Evolutionary conservation across 2,888 invertebrate species (phyloP).

Genomic region (Pristionchus fissidentatus): DNA sequence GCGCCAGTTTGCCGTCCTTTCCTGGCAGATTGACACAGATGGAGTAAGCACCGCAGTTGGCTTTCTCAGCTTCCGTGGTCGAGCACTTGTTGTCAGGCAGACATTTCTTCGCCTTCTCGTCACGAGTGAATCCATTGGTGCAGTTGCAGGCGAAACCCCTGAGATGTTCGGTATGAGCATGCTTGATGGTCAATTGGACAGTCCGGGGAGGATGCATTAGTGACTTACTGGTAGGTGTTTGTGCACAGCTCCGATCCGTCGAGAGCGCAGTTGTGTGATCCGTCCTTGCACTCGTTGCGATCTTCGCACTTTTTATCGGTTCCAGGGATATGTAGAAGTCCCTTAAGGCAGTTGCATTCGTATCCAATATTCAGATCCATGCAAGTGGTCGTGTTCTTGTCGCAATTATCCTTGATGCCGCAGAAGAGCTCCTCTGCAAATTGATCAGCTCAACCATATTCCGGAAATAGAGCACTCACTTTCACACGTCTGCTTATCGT

Average conservation of each 20-base stretch:
- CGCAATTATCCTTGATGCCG: slow-evolving; percentile 41
- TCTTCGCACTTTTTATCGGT: slow-evolving; percentile 40
- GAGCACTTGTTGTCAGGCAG: slow-evolving; percentile 48
- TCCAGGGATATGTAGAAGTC: slow-evolving; percentile 27
- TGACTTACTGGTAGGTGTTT: slow-evolving; percentile 28
- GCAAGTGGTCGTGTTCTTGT: slow-evolving; percentile 43
- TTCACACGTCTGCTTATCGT: slow-evolving; percentile 39
- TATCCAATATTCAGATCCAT: slow-evolving; percentile 33
- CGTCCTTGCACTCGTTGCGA: slow-evolving; percentile 45
- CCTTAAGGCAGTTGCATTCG: slow-evolving; percentile 21
- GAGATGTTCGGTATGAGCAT: not conserved
- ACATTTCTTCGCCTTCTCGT: slow-evolving; percentile 43
- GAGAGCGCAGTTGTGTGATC: slow-evolving; percentile 22
- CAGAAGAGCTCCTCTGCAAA: slow-evolving; percentile 46
- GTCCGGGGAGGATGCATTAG: too few relatives aligned
- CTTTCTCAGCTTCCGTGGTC: not conserved
- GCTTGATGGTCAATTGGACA: not conserved
- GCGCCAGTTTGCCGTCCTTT: slow-evolving; percentile 23
- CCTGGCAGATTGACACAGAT: slow-evolving; percentile 36
- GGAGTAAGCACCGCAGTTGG: slow-evolving; percentile 37
- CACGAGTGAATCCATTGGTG: slow-evolving; percentile 27
- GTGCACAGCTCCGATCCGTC: slow-evolving; percentile 40
- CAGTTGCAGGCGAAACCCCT: slow-evolving; percentile 47
- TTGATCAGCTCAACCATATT: not conserved
- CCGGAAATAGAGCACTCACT: slow-evolving; percentile 9